phyloP scores from a whole-genome alignment of 1,140 invertebrate species.

The honey bee (Apis mellifera) region DNA sequence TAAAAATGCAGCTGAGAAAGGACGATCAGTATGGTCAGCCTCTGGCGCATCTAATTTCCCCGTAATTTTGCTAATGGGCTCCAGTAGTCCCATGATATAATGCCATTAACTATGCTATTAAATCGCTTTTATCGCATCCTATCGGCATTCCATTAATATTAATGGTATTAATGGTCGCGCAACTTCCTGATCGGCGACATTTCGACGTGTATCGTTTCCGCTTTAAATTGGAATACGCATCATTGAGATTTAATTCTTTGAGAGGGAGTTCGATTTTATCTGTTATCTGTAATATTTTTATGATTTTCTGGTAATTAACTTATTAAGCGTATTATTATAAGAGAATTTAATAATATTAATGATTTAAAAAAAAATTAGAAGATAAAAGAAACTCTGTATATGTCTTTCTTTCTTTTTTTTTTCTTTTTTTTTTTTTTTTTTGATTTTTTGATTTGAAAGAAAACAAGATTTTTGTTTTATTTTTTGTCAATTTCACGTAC shows the following conservation, averaged over 20 bases:
- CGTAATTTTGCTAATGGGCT: conserved; percentile 61
- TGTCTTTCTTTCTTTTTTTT: too few relatives aligned
- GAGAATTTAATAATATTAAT: too few relatives aligned
- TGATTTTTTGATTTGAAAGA: too few relatives aligned
- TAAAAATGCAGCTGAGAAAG: conserved; percentile 24
- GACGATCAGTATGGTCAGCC: not conserved
- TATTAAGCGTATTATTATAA: too few relatives aligned
- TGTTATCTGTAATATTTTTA: not conserved
- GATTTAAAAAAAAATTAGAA: too few relatives aligned
- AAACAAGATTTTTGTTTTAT: too few relatives aligned
- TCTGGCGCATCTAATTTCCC: conserved; percentile 45
- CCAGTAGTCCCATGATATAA: conserved; percentile 53
- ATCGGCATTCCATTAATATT: conserved; percentile 65
- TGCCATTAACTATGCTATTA: conserved; percentile 62
- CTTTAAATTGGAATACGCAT: not conserved
- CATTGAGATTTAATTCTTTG: not conserved
- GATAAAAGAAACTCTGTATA: too few relatives aligned
- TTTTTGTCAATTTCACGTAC: too few relatives aligned
- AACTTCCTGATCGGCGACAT: conserved; percentile 40
- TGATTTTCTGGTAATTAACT: too few relatives aligned
- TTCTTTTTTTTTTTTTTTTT: too few relatives aligned
- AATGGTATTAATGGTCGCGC: conserved; percentile 59
- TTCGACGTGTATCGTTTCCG: conserved; percentile 4
- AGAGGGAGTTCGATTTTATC: not conserved
- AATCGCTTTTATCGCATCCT: conserved; percentile 61